phyloP scores from a whole-genome alignment of 2,797 vertebrate genomes.

The Pseudochirops corinnae region DNA sequence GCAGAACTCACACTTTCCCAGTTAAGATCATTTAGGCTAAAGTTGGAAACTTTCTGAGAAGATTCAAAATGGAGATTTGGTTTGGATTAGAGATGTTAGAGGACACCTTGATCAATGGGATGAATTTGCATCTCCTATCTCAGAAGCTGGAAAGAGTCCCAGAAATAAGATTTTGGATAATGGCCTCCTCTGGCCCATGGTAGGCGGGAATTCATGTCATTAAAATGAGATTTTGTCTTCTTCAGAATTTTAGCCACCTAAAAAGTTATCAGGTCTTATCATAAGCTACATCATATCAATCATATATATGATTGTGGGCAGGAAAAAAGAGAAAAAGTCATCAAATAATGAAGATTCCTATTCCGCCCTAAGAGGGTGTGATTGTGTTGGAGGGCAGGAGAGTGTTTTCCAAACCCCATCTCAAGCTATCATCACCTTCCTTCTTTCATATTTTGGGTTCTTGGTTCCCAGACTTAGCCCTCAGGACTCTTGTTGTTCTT shows the following conservation, averaged over 20 bases:
- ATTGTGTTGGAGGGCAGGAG: not conserved
- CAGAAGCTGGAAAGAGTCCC: not conserved
- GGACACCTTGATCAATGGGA: not conserved
- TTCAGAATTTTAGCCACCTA: not conserved
- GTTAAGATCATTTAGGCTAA: not conserved
- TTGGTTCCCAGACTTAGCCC: not conserved
- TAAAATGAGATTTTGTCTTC: not conserved
- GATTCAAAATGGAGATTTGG: not conserved
- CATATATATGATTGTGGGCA: not conserved
- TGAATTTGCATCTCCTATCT: not conserved
- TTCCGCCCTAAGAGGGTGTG: not conserved
- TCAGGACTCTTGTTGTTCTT: no score
- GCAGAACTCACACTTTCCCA: not conserved
- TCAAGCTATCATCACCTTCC: not conserved
- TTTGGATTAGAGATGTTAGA: not conserved
- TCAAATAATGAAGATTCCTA: not conserved
- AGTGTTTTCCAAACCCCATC: not conserved
- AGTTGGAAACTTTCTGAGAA: not conserved
- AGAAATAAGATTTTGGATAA: not conserved
- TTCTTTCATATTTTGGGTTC: not conserved
- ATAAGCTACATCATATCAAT: not conserved
- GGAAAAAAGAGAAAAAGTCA: not conserved
- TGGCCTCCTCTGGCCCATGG: not conserved
- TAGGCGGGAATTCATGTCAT: not conserved
- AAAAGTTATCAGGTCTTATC: not conserved